A percentile compares a stretch with the other conserved stretches of the same genome.
Conservation (phyloP, 2,888 invertebrate genomes). For the Bombyx huttoni region DNA sequence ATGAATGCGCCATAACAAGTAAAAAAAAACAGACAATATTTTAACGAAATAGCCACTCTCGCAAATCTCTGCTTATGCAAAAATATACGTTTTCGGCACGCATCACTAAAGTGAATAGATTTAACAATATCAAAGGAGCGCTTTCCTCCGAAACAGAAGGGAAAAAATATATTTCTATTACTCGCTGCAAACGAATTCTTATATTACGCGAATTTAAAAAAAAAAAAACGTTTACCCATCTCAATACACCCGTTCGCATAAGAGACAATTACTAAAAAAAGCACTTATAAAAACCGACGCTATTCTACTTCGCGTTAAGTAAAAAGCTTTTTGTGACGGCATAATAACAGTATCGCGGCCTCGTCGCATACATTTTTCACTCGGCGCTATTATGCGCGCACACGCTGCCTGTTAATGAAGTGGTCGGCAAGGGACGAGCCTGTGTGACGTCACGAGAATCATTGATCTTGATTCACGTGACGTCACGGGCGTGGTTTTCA, state of each 20-base stretch:
- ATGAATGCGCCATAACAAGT: not conserved
- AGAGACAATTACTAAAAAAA: conserved; percentile 2
- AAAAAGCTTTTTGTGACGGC: conserved; percentile 6
- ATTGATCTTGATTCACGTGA: not conserved
- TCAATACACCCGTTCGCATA: not conserved
- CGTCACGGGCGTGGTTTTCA: not conserved
- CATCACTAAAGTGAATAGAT: not conserved
- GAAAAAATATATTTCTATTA: not conserved
- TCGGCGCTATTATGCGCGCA: conserved; percentile 15
- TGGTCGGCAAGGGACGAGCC: conserved; percentile 7
- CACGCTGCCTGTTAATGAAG: conserved; percentile 20
- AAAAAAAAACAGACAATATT: not conserved
- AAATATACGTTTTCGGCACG: not conserved
- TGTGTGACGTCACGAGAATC: conserved; percentile 4
- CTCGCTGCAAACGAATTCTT: not conserved
- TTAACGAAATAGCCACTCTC: not conserved
- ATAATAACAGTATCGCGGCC: conserved; percentile 5
- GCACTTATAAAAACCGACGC: not conserved
- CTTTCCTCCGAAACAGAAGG: no score
- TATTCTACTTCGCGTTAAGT: conserved; percentile 3
- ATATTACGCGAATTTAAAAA: not conserved
- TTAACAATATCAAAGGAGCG: not conserved
- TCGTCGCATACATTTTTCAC: conserved; percentile 12
- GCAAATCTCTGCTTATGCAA: not conserved
- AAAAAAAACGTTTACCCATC: not conserved